Evolutionary conservation across 1,140 invertebrate genomes (phyloP).

Genomic region (Euwallacea fornicatus): DNA sequence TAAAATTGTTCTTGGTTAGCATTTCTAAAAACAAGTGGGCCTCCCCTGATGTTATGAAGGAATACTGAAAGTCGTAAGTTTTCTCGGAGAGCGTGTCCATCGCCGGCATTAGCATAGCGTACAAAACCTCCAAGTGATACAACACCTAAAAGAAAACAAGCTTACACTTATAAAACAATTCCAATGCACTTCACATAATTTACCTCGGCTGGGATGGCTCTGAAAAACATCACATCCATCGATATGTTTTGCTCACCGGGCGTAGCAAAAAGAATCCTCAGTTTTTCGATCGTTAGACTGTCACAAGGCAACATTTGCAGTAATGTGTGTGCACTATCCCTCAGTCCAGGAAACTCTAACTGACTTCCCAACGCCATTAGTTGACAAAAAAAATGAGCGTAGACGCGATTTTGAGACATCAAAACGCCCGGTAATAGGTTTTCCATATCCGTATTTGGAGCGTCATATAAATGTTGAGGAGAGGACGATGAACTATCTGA

Average conservation of each 20-base stretch:
- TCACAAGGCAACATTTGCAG: slow-evolving; percentile 91
- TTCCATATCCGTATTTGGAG: slow-evolving; percentile 82
- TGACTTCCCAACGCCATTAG: slow-evolving; percentile 86
- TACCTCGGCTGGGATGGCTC: slow-evolving; percentile 73
- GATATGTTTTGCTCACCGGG: slow-evolving; percentile 52
- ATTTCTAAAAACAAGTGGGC: slow-evolving; percentile 80
- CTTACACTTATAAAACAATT: not conserved
- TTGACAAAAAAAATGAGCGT: slow-evolving; percentile 88
- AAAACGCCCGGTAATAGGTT: slow-evolving; percentile 84
- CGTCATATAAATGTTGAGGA: slow-evolving; percentile 78
- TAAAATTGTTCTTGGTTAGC: slow-evolving; percentile 85
- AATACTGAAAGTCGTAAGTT: slow-evolving; percentile 83
- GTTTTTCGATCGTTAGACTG: slow-evolving; percentile 68
- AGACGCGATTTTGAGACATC: slow-evolving; percentile 74
- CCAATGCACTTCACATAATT: slow-evolving; percentile 2
- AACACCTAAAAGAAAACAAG: slow-evolving; percentile 41
- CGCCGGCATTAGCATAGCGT: slow-evolving; percentile 90
- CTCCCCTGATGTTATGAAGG: slow-evolving; percentile 85
- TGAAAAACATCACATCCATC: slow-evolving; percentile 75
- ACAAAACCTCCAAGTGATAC: slow-evolving; percentile 73
- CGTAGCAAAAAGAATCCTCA: slow-evolving; percentile 61
- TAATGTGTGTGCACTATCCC: slow-evolving; percentile 82
- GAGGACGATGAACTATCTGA: slow-evolving; percentile 75
- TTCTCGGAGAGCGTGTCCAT: slow-evolving; percentile 79
- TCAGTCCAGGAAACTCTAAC: slow-evolving; percentile 74